Conservation (phyloP, 2,113 vertebrate species). For the Myrmecophaga tridactyla region DNA sequence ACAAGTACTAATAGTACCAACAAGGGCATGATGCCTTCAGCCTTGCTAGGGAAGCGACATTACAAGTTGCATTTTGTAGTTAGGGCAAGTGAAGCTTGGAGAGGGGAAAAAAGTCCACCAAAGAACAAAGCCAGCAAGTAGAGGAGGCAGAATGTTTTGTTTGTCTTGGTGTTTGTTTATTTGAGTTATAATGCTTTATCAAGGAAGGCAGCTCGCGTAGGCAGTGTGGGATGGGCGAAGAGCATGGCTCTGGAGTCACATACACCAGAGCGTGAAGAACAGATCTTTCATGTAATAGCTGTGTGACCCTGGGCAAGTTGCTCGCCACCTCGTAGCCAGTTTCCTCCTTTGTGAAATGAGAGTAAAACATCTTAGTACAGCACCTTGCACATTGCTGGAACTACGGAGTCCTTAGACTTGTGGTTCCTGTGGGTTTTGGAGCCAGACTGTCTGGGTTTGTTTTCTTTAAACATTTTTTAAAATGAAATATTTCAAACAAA, state of each 20-base stretch:
- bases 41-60: no score
- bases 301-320: neutral
- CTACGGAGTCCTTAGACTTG: neutral
- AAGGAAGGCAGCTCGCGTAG: neutral
- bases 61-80: neutral
- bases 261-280: neutral
- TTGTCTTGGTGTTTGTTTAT: neutral
- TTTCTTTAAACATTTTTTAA: slow-evolving; percentile 58
- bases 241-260: neutral
- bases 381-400: neutral
- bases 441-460: slow-evolving; percentile 44
- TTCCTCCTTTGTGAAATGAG: neutral
- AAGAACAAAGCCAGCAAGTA: neutral
- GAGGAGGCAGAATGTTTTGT: neutral
- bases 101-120: neutral
- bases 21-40: neutral
- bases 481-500: slow-evolving; percentile 49
- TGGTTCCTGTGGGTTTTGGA: neutral
- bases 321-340: neutral
- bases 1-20: neutral
- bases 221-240: neutral
- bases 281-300: neutral
- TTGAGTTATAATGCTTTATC: neutral
- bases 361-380: neutral
- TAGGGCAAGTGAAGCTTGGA: neutral